A percentile compares a stretch with the other conserved stretches of the same genome.
phyloP scores from a whole-genome alignment of 2,113 vertebrate species.

The Nothobranchius furzeri region DNA sequence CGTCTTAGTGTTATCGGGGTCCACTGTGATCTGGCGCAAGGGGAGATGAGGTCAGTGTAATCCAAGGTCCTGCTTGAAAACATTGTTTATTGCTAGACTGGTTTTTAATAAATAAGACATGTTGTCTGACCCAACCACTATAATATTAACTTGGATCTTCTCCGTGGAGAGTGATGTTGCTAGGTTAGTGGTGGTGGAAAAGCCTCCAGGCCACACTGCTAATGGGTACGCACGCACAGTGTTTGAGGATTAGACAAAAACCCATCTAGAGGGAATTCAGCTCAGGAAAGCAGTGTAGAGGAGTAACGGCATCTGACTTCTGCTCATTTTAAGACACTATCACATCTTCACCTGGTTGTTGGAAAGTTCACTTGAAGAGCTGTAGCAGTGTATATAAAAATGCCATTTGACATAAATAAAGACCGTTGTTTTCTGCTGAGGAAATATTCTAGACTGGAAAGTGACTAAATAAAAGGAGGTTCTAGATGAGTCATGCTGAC shows the following conservation, averaged over 20 bases:
- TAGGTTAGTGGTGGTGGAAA: slow-evolving; percentile 42
- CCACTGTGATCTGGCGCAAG: slow-evolving; percentile 57
- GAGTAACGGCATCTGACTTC: slow-evolving; percentile 60
- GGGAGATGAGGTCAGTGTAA: slow-evolving; percentile 80
- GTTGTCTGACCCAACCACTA: slow-evolving; percentile 79
- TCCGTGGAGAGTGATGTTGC: slow-evolving; percentile 69
- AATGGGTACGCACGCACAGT: slow-evolving; percentile 72
- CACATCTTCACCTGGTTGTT: slow-evolving; percentile 22
- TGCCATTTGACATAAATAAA: too few relatives aligned
- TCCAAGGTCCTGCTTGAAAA: slow-evolving; percentile 75
- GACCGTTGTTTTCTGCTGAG: too few relatives aligned
- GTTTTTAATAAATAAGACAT: slow-evolving; percentile 90
- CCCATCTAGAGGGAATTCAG: slow-evolving; percentile 65
- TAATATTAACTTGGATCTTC: slow-evolving; percentile 85
- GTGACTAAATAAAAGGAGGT: slow-evolving; percentile 9
- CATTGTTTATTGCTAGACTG: slow-evolving; percentile 80
- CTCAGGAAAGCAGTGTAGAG: slow-evolving; percentile 20
- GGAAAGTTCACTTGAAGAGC: slow-evolving; percentile 6
- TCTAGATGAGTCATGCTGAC: slow-evolving; percentile 9
- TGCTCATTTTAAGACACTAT: slow-evolving; percentile 33
- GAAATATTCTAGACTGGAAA: neutral
- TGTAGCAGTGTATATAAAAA: neutral
- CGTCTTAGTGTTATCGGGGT: slow-evolving; percentile 50
- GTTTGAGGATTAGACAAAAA: slow-evolving; percentile 79
- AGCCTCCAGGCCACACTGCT: slow-evolving; percentile 55